Evolutionary conservation across 2,113 vertebrate genomes (phyloP).

Genomic region (Genyomyrus donnyi): DNA sequence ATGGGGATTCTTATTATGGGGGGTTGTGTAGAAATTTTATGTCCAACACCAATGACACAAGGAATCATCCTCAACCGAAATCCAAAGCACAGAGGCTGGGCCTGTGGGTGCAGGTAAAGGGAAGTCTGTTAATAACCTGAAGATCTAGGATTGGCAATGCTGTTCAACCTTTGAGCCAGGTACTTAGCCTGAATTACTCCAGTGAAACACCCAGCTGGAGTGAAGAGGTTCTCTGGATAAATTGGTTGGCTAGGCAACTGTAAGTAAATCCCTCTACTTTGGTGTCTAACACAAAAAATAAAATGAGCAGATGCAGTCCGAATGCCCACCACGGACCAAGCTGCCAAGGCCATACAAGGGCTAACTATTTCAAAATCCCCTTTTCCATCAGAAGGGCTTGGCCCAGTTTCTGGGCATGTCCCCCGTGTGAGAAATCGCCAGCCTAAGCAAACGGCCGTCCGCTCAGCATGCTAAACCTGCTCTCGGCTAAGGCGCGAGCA

Average conservation of each 20-base stretch:
- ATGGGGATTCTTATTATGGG: slow-evolving; percentile 22
- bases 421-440: not conserved
- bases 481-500: not conserved
- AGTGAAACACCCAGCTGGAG: not conserved
- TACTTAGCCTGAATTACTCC: not conserved
- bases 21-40: slow-evolving; percentile 11
- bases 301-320: slow-evolving; percentile 7
- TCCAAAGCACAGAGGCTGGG: not conserved
- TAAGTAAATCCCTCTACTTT: not conserved
- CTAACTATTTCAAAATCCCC: slow-evolving; percentile 12
- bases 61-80: not conserved
- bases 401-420: not conserved
- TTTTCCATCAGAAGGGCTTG: slow-evolving; percentile 3
- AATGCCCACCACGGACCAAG: not conserved
- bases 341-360: not conserved
- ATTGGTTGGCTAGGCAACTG: not conserved
- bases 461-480: not conserved
- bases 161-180: not conserved
- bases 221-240: slow-evolving; percentile 5
- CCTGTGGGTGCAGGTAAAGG: not conserved
- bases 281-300: slow-evolving; percentile 27
- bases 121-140: not conserved
- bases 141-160: not conserved
- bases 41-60: not conserved
- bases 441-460: not conserved